phyloP scores from a whole-genome alignment of 2,113 vertebrate species.

The Rhinoderma darwinii region DNA sequence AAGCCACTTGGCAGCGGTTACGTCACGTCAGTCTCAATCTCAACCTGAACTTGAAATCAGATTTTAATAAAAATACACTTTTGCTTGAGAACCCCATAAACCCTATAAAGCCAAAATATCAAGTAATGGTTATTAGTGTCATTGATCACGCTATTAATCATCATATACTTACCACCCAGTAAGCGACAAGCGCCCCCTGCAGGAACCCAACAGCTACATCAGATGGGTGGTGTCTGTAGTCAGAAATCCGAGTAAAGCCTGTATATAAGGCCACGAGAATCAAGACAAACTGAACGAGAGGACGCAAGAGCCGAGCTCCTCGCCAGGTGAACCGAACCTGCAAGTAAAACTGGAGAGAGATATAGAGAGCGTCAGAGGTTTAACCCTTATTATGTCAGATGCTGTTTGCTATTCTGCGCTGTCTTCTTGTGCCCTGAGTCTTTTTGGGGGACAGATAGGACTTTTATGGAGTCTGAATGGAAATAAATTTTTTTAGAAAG shows the following conservation, averaged over 20 bases:
- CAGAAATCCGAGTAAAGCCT: conserved; percentile 76
- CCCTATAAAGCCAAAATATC: no score
- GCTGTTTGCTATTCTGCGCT: no score
- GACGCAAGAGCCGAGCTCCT: conserved; percentile 74
- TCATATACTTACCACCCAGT: conserved; percentile 78
- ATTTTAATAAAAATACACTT: neutral
- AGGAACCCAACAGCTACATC: conserved; percentile 77
- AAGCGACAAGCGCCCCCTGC: conserved; percentile 80
- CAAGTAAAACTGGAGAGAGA: conserved; percentile 75
- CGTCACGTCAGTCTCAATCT: no score
- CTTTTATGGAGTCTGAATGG: no score
- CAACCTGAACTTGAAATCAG: neutral
- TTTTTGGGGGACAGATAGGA: no score
- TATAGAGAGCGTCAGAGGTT: neutral
- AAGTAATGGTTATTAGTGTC: no score
- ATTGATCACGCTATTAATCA: no score
- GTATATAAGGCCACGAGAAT: conserved; percentile 79
- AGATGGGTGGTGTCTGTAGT: conserved; percentile 78
- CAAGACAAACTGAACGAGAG: conserved; percentile 78
- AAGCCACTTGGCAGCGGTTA: neutral
- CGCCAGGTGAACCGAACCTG: conserved; percentile 78
- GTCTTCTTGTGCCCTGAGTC: no score
- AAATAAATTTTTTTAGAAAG: no score
- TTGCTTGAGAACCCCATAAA: neutral
- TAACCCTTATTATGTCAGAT: neutral